Conservation (phyloP, 1,140 invertebrate species). For the Procambarus virginalis region DNA sequence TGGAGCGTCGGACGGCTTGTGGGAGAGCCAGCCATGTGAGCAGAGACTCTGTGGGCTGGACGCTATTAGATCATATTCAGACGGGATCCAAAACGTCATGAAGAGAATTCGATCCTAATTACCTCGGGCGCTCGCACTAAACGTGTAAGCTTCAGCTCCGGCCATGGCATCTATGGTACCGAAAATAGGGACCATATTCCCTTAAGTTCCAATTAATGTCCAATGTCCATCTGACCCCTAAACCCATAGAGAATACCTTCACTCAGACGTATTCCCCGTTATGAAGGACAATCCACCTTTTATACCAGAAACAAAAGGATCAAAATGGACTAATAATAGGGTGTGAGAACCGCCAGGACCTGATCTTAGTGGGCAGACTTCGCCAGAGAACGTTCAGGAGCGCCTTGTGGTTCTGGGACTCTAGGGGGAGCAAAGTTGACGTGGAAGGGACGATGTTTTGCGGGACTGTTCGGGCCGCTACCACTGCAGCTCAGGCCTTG, state of each 20-base stretch:
- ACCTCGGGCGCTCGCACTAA: slow-evolving; percentile 18
- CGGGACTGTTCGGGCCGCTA: background rate
- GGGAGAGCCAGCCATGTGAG: slow-evolving; percentile 61
- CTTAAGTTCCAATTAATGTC: slow-evolving; percentile 18
- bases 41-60: slow-evolving; percentile 57
- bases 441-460: background rate
- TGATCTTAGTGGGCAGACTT: background rate
- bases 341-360: slow-evolving; percentile 55
- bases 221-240: slow-evolving; percentile 52
- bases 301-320: slow-evolving; percentile 66
- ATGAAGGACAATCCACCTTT: slow-evolving; percentile 63
- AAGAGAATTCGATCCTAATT: slow-evolving; percentile 68
- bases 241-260: slow-evolving; percentile 59
- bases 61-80: slow-evolving; percentile 68
- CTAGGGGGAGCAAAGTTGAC: background rate
- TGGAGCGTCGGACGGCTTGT: slow-evolving; percentile 19
- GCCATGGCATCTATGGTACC: slow-evolving; percentile 32
- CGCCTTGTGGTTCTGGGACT: background rate
- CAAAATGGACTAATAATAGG: slow-evolving; percentile 67
- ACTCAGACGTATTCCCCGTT: slow-evolving; percentile 64
- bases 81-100: slow-evolving; percentile 65
- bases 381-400: background rate
- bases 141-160: slow-evolving; percentile 38
- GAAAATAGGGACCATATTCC: slow-evolving; percentile 48
- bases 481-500: background rate